Evolutionary conservation across 1,140 invertebrate genomes (phyloP).

Genomic region (Drosophila ohnishii): DNA sequence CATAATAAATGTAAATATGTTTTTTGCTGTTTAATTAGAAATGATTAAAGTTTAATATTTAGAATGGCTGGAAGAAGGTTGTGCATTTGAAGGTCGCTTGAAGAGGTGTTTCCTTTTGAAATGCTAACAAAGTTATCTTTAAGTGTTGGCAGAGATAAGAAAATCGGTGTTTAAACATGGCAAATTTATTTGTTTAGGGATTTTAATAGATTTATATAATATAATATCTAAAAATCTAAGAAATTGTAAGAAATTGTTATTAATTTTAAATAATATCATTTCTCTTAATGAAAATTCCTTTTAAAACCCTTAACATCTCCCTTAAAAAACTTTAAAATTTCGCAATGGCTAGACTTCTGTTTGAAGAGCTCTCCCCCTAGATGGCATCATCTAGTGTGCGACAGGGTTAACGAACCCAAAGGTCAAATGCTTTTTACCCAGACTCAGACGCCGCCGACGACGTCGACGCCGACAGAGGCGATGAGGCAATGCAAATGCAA

Average conservation of each 20-base stretch:
- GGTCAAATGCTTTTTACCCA: constrained; percentile 65
- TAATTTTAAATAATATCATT: not conserved
- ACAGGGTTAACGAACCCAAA: constrained; percentile 67
- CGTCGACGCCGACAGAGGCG: constrained; percentile 21
- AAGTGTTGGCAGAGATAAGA: not conserved
- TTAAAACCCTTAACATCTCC: not conserved
- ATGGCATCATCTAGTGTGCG: constrained; percentile 57
- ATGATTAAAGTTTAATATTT: constrained; percentile 30
- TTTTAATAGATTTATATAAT: not conserved
- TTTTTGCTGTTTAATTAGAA: constrained; percentile 41
- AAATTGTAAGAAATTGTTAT: no score
- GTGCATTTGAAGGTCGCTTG: constrained; percentile 7
- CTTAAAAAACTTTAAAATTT: not conserved
- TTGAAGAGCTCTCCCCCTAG: constrained; percentile 4
- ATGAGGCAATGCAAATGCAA: constrained; percentile 57
- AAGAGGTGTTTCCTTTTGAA: not conserved
- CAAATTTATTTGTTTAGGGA: no score
- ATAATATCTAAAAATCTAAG: not conserved
- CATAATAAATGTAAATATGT: constrained; percentile 38
- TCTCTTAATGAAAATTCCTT: not conserved
- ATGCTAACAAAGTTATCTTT: not conserved
- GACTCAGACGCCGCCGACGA: constrained; percentile 34
- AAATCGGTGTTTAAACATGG: not conserved
- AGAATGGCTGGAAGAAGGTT: not conserved
- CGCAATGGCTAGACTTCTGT: not conserved